Conservation (phyloP, 92 coral and sea anemone genomes). For the Micromussa lordhowensis region DNA sequence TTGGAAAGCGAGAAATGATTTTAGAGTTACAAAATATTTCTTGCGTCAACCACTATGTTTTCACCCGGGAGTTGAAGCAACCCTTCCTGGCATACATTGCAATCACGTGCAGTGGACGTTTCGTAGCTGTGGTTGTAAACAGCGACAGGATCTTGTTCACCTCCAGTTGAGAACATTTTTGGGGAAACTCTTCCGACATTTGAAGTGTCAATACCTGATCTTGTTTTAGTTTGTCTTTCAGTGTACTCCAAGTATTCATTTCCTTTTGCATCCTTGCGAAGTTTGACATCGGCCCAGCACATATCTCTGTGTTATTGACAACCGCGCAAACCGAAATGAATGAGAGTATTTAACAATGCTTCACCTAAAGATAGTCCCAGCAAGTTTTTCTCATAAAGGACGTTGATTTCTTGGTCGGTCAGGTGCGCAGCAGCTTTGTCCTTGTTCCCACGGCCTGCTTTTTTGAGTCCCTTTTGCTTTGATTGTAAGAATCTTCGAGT, state of each 20-base stretch:
- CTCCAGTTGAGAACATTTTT: slow-evolving; percentile 60
- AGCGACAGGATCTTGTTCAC: slow-evolving; percentile 65
- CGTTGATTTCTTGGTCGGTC: no score
- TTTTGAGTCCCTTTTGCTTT: no score
- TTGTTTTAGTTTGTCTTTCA: slow-evolving; percentile 69
- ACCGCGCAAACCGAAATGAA: slow-evolving; percentile 52
- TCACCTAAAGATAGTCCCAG: slow-evolving; percentile 61
- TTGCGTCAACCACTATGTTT: no score
- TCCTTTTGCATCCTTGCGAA: slow-evolving; percentile 48
- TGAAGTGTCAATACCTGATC: slow-evolving; percentile 53
- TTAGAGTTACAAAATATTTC: no score
- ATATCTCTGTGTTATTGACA: slow-evolving; percentile 68
- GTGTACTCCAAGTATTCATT: slow-evolving; percentile 39
- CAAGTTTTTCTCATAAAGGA: slow-evolving; percentile 51
- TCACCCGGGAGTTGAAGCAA: no score
- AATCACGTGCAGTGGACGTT: no score
- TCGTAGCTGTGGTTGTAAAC: no score
- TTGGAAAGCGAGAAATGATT: no score
- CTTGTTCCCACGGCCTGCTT: no score
- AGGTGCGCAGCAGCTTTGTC: no score
- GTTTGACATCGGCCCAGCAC: slow-evolving; percentile 60
- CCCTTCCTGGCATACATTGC: no score
- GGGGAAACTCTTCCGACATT: slow-evolving; percentile 56
- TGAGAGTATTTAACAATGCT: slow-evolving; percentile 56
- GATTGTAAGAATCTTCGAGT: no score